Evolutionary conservation across 2,797 vertebrate species (phyloP).

Genomic region (Danio albolineatus): DNA sequence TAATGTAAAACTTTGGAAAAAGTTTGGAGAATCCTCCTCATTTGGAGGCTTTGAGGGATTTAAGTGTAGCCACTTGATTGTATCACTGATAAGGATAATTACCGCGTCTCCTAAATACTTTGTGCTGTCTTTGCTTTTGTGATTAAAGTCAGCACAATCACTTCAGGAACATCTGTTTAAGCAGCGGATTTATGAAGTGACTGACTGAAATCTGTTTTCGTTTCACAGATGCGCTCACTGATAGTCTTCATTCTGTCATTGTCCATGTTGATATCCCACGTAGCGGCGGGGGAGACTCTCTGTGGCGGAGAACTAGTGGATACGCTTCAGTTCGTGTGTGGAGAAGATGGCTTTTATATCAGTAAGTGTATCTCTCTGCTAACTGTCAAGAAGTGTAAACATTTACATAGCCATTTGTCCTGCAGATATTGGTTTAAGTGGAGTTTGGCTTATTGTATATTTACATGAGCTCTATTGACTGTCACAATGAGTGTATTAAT

Average conservation of each 20-base stretch:
- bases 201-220: conserved; percentile 37
- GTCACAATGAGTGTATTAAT: background rate
- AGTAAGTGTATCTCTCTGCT: conserved; percentile 77
- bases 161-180: background rate
- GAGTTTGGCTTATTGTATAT: background rate
- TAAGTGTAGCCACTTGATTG: background rate
- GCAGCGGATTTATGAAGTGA: background rate
- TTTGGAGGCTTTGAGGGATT: background rate
- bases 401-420: background rate
- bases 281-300: conserved; percentile 83
- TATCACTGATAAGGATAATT: conserved; percentile 28
- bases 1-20: background rate
- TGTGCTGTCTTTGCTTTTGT: background rate
- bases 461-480: background rate
- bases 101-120: background rate
- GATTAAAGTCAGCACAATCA: background rate
- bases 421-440: background rate
- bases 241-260: conserved; percentile 79
- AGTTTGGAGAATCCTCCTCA: background rate
- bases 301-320: conserved; percentile 90
- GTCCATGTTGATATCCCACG: conserved; percentile 80
- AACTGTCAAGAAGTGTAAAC: background rate
- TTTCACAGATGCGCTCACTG: conserved; percentile 73
- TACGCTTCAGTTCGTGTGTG: conserved; percentile 89
- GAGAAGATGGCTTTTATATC: conserved; percentile 89